These are phyloP conservation scores for Diacarnus erythraeanus DNA, from an alignment of 37 sponge, comb jelly and placozoan species.

Conservation along the genomic window DNA sequence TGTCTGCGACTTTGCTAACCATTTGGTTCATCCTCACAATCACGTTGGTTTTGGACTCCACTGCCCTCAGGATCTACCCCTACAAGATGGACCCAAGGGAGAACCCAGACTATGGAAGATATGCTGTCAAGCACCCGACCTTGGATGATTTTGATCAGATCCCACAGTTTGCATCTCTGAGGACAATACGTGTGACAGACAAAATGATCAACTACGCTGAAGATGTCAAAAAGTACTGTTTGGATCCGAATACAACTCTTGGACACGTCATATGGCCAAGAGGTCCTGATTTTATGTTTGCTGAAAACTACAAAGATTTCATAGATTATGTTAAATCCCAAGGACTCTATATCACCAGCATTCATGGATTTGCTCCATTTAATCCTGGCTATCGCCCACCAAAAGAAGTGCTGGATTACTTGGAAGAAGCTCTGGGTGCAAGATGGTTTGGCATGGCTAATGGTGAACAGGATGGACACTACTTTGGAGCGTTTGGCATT, in stretches of 20 bases:
- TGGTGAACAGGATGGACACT: conserved; percentile 64
- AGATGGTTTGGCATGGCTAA: conserved; percentile 52
- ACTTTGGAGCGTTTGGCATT: conserved; percentile 33
- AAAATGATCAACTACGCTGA: conserved; percentile 30
- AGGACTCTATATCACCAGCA: conserved; percentile 35
- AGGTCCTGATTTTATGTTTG: conserved; percentile 24
- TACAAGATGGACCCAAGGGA: conserved; percentile 30
- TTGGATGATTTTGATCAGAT: conserved; percentile 5
- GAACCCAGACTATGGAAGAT: conserved; percentile 51
- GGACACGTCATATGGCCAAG: conserved; percentile 45
- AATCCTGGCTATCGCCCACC: conserved; percentile 34
- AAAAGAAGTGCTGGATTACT: conserved; percentile 28
- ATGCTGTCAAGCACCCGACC: conserved; percentile 33
- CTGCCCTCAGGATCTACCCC: conserved; percentile 34
- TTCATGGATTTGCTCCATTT: conserved; percentile 49
- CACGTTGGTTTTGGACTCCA: not conserved
- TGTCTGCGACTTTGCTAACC: no score
- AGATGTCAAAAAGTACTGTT: conserved; percentile 22
- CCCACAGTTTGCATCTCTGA: conserved; percentile 46
- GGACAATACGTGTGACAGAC: not conserved
- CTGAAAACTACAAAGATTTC: conserved; percentile 36
- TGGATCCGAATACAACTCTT: conserved; percentile 40
- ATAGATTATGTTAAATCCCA: conserved; percentile 23
- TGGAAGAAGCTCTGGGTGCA: conserved; percentile 22
- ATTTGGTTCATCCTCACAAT: no score